Evolutionary conservation across 1,140 invertebrate genomes (phyloP), one percentile per base, ranked within the genome.

Genomic region (Aphelinus atriplicis): DNA sequence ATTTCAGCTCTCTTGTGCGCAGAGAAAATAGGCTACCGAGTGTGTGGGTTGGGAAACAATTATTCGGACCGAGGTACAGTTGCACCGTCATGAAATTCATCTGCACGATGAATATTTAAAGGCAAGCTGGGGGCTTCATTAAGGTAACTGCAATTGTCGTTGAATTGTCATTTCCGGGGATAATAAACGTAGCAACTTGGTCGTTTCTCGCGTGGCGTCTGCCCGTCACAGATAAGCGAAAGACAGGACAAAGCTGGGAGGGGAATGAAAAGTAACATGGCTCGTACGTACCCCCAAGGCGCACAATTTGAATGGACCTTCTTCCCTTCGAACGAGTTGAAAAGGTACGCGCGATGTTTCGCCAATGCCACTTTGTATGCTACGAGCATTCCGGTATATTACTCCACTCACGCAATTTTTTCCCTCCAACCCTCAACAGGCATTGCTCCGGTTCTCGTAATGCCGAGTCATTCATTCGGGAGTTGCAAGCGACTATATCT

Each of bases 301-400:
- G 77, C 63, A 76, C 75, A 69, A 84, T 83, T 83, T 83, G 81
- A 84, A 84, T 83, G 83, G 82, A 81, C 76, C 79, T 81, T 75
- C 72, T n/a, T 42, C 10, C 55, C 26, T 56, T 73, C 79, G 80
- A 71, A 63, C 10, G 67, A 79, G 81, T 81, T 81, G 78, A 81
- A 82, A 82, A 81, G 81, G 79, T 73, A 74, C 71, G 70, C 58
- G 68, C 65, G 76, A 80, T 83, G 81, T 81, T 83, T 84, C 76
- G 78, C 79, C 80, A 82, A 83, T 81, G 78, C 80, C 78, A 82
- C 82, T 80, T 82, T 76, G 76, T 82, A 82, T 82, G 80, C 81
- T 75, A 73, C 75, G 65, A 77, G 78, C 77, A 72, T 78, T 80
- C 46, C 3, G 43, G 48, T 77, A 55, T 60, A 66, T 66, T 66